Conservation (phyloP, 2,797 vertebrate species). For the Denticeps clupeoides region DNA sequence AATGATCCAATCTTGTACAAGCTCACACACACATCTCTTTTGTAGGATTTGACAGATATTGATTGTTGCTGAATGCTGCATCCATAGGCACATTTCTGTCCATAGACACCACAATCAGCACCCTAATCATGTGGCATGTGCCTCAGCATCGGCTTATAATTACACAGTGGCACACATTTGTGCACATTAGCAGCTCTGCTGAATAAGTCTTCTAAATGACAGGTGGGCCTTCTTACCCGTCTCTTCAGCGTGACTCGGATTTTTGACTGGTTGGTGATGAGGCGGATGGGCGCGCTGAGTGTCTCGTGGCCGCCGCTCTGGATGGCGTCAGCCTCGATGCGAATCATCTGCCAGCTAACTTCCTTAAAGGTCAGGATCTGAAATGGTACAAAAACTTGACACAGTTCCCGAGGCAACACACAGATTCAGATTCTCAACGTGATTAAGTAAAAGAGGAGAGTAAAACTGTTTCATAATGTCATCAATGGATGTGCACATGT, state of each 20-base stretch:
- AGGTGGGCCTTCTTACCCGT: constrained; percentile 86
- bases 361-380: constrained; percentile 97
- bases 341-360: constrained; percentile 99
- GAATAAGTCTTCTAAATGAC: no score
- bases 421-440: background rate
- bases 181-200: no score
- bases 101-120: background rate
- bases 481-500: no score
- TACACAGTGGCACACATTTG: no score
- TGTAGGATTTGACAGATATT: no score
- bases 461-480: no score
- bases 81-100: no score
- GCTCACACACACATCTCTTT: no score
- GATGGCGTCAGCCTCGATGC: constrained; percentile 96
- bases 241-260: constrained; percentile 94
- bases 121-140: background rate
- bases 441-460: no score
- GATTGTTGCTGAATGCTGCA: no score
- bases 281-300: constrained; percentile 87
- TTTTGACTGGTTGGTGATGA: constrained; percentile 97
- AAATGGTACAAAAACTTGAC: constrained; percentile 9
- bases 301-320: constrained; percentile 90
- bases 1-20: constrained; percentile 5
- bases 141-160: no score
- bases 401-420: background rate